Percentiles rank a stretch among this genome's conserved stretches.
phyloP scores from a whole-genome alignment of 2,888 invertebrate genomes.

The Julus scanicus region DNA sequence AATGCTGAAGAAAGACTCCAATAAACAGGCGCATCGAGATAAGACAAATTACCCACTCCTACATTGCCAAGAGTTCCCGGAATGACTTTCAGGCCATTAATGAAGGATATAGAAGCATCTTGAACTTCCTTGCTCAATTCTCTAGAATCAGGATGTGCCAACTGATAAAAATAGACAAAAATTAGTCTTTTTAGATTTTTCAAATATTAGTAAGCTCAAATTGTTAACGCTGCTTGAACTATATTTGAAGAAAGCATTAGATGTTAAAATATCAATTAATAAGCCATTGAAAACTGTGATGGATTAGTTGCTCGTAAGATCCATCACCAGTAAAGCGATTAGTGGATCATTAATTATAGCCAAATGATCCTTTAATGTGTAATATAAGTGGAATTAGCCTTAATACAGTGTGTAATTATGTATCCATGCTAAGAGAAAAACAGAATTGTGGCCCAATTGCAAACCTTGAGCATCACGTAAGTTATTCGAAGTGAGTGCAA shows the following conservation, averaged over 20 bases:
- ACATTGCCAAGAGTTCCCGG: constrained; percentile 73
- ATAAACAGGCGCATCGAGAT: constrained; percentile 78
- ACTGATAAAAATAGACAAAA: constrained; percentile 61
- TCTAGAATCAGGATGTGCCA: constrained; percentile 65
- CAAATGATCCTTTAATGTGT: not conserved
- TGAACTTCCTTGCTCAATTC: constrained; percentile 62
- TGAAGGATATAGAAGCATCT: constrained; percentile 70
- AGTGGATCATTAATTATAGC: constrained; percentile 31
- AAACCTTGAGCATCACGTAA: constrained; percentile 13
- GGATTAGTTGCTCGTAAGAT: not conserved
- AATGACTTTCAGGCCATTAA: constrained; percentile 74
- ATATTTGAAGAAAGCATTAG: not conserved
- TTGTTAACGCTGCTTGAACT: constrained; percentile 12
- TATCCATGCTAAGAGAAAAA: constrained; percentile 26
- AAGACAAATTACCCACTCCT: constrained; percentile 69
- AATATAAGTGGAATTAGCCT: not conserved
- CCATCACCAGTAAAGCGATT: constrained; percentile 26
- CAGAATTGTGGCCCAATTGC: constrained; percentile 26
- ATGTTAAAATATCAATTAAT: constrained; percentile 34
- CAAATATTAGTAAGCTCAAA: not conserved
- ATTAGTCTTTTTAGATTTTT: constrained; percentile 37
- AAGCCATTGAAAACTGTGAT: constrained; percentile 23
- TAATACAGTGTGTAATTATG: not conserved
- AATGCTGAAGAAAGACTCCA: constrained; percentile 84
- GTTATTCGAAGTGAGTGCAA: constrained; percentile 47